Evolutionary conservation across 2,888 invertebrate species (phyloP), one percentile per base, ranked within the genome.

Genomic region (Acleris sparsana): DNA sequence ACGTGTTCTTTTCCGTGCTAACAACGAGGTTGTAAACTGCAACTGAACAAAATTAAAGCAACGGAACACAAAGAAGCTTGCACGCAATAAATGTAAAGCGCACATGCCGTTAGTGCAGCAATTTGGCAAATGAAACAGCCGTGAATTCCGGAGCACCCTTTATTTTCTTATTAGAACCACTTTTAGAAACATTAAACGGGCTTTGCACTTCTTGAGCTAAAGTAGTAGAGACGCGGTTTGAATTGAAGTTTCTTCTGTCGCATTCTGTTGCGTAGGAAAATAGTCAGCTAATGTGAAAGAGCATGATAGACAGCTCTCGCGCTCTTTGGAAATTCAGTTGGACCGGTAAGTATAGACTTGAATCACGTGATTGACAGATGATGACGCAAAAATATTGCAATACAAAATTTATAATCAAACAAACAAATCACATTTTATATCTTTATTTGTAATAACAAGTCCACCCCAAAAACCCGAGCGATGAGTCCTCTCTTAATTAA

Each of bases 71-170:
- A 63, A 63, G 63, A 25, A 53, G 39, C 58, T 57, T 49, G 49
- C 55, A 60, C 64, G 64, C 59, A 55, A 29, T 64, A 49, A 64
- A 64, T 60, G 64, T 60, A 55, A 64, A 64, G 55, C 22, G 60
- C 25, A 53, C 11, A 49, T 49, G 59, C 57, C 46, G 57, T 64
- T 64, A 55, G 64, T 43, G 59, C 59, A 44, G 53, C 64, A 39
- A 64, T 64, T 64, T 64, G 64, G 64, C 64, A 60, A 64, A 60
- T 64, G 64, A 53, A 64, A 60, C 20, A 18, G n/a, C 48, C 59
- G 46, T 49, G 59, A 48, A 53, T 48, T 49, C 39, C 22, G 1
- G n/a, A 53, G 57, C 43, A 53, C 59, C 43, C 53, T 60, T 64
- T 39, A 39, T 55, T 60, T 60, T 39, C 64, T 60, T 55, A 60